These are phyloP conservation scores for Typhlichthys eigenmanni DNA, from an alignment of 2,797 vertebrate genomes.

Conservation along the genomic window DNA sequence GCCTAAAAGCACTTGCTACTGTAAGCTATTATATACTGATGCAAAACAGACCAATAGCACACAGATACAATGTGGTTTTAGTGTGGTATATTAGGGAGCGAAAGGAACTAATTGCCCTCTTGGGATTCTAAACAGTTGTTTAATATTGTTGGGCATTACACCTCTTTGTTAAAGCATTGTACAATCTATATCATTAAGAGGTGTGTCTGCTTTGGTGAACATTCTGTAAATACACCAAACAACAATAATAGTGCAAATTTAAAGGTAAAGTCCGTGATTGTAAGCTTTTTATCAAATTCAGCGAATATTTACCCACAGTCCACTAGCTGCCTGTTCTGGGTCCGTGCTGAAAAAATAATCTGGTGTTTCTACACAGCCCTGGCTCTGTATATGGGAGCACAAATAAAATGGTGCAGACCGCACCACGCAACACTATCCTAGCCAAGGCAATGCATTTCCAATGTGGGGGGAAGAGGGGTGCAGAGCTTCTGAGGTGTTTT, in stretches of 20 bases:
- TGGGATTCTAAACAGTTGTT: conserved; percentile 6
- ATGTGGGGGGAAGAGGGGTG: too few species aligned
- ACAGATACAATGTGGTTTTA: conserved; percentile 23
- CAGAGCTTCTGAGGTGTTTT: too few species aligned
- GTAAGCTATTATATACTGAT: conserved; percentile 31
- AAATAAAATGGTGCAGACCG: too few species aligned
- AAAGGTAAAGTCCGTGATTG: too few species aligned
- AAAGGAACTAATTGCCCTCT: conserved; percentile 34
- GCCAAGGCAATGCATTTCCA: too few species aligned
- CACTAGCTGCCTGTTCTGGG: too few species aligned
- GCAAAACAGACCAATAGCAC: conserved; percentile 35
- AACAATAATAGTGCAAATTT: neutral
- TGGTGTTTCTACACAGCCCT: too few species aligned
- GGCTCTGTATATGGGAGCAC: too few species aligned
- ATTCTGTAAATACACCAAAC: neutral
- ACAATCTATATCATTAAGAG: neutral
- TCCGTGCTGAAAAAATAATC: too few species aligned
- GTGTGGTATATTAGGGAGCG: conserved; percentile 50
- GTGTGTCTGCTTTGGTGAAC: conserved; percentile 27
- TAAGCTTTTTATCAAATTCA: too few species aligned
- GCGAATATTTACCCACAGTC: too few species aligned
- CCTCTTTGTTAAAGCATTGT: neutral
- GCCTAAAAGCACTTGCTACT: conserved; percentile 43
- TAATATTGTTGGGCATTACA: conserved; percentile 8
- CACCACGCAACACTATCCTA: too few species aligned